These are phyloP conservation scores for Misgurnus anguillicaudatus DNA, from an alignment of 2,113 vertebrate species.

Conservation along the genomic window DNA sequence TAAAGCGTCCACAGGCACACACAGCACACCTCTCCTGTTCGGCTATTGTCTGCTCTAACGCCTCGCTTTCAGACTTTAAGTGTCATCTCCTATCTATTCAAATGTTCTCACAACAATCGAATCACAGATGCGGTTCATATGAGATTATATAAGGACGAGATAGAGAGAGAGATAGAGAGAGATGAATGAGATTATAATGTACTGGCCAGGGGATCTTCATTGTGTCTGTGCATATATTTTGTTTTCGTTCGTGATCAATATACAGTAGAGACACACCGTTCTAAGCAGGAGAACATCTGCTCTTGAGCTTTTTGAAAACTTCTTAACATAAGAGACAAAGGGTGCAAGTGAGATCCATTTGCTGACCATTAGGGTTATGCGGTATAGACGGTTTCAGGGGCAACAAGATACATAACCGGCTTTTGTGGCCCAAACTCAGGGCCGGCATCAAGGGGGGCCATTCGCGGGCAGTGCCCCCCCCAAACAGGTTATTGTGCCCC, in stretches of 20 bases:
- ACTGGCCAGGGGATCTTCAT: not conserved
- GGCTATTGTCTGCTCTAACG: slow-evolving; percentile 42
- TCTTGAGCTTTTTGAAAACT: not conserved
- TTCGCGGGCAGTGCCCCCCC: too few species aligned
- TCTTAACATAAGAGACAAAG: not conserved
- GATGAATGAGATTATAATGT: slow-evolving; percentile 12
- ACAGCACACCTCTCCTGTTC: not conserved
- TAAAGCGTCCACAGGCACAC: slow-evolving; percentile 28
- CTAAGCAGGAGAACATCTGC: not conserved
- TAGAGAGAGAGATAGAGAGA: not conserved
- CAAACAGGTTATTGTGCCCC: too few species aligned
- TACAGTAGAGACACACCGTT: not conserved
- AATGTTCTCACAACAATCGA: slow-evolving; percentile 34
- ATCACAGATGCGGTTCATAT: not conserved
- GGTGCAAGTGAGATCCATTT: not conserved
- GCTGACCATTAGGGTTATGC: not conserved
- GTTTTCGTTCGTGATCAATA: slow-evolving; percentile 23
- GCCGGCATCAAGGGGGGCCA: too few species aligned
- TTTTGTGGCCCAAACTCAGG: too few species aligned
- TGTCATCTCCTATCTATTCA: slow-evolving; percentile 38
- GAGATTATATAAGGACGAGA: slow-evolving; percentile 4
- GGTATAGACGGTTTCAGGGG: not conserved
- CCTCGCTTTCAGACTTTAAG: slow-evolving; percentile 22
- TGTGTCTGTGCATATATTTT: not conserved
- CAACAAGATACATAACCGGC: too few species aligned